phyloP scores from a whole-genome alignment of 2,113 vertebrate genomes.

The Hystrix brachyura region DNA sequence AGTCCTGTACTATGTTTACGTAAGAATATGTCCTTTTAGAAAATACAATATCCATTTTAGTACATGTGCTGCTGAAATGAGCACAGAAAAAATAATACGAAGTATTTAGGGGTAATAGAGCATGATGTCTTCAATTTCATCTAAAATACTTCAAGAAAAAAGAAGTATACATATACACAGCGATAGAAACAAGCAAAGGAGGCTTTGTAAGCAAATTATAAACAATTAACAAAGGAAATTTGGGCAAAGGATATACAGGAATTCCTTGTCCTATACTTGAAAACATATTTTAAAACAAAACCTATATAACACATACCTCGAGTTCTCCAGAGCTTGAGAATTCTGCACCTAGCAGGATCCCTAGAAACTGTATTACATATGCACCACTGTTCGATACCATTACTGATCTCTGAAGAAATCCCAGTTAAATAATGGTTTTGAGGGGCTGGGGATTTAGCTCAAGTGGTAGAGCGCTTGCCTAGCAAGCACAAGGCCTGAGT shows the following conservation, averaged over 20 bases:
- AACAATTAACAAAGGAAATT: conserved; percentile 30
- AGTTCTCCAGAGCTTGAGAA: not conserved
- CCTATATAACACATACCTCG: not conserved
- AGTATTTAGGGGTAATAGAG: not conserved
- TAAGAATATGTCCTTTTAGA: not conserved
- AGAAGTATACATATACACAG: not conserved
- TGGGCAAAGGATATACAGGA: not conserved
- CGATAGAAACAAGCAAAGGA: not conserved
- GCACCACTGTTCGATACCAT: not conserved
- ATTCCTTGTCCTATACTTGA: not conserved
- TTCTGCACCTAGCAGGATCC: not conserved
- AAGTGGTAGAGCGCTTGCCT: too few relatives aligned
- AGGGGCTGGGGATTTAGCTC: too few relatives aligned
- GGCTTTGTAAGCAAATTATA: not conserved
- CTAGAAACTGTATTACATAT: not conserved
- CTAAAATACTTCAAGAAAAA: not conserved
- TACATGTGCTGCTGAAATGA: too few relatives aligned
- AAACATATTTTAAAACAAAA: conserved; percentile 31
- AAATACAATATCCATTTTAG: not conserved
- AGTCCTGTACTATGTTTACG: not conserved
- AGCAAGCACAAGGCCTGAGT: too few relatives aligned
- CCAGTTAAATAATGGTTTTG: not conserved
- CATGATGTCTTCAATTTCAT: not conserved
- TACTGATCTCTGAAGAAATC: not conserved
- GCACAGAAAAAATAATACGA: not conserved